These are phyloP conservation scores for Psephotus haematonotus DNA, from an alignment of 2,113 vertebrate species.

Conservation along the genomic window DNA sequence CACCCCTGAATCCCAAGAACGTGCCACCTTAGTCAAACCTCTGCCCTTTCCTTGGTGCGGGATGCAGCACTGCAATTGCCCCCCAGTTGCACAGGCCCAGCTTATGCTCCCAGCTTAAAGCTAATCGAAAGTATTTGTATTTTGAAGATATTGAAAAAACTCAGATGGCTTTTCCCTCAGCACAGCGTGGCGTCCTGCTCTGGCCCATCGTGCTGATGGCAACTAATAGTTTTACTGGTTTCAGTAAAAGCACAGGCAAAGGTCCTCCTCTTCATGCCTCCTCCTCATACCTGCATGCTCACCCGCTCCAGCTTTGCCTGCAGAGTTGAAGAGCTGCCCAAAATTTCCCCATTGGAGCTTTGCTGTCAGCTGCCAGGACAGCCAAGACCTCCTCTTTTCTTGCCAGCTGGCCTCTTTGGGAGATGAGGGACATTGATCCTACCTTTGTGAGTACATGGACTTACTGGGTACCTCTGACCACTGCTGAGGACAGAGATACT, in stretches of 20 bases:
- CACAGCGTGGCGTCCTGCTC: background rate
- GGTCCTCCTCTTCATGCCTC: background rate
- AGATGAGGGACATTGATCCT: background rate
- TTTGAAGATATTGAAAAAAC: background rate
- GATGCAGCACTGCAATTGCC: background rate
- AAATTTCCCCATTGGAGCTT: background rate
- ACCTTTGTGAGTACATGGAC: background rate
- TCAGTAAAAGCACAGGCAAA: background rate
- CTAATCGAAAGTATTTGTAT: background rate
- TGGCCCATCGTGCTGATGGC: background rate
- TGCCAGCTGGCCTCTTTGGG: fast-evolving
- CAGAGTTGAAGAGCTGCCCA: background rate
- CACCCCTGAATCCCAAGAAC: background rate
- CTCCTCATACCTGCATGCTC: background rate
- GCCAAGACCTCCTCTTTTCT: background rate
- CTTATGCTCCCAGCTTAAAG: background rate
- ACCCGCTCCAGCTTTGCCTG: background rate
- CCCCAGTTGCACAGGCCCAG: background rate
- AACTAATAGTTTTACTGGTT: background rate
- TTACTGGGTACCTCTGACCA: fast-evolving
- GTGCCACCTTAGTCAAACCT: background rate
- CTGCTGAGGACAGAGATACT: background rate
- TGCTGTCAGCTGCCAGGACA: background rate
- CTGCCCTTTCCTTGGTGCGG: background rate
- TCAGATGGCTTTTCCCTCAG: background rate